Evolutionary conservation across 2,113 vertebrate genomes (phyloP), one percentile per base, ranked within the genome.

Genomic region (Bufo gargarizans): DNA sequence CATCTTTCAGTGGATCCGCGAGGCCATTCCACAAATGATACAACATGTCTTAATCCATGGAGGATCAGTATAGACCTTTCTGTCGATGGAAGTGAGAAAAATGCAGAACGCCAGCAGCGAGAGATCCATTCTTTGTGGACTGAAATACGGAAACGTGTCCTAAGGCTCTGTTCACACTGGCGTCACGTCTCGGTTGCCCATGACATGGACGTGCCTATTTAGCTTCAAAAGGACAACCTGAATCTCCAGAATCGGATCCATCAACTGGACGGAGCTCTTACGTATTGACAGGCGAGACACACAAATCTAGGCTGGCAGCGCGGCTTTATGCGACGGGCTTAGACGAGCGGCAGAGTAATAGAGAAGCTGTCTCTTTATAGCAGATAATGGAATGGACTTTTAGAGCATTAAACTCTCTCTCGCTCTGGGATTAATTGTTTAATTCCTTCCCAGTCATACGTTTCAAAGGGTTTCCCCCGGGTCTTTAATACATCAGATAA

Each of bases 311-410:
- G 11, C 11, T 33, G 33, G 14, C 2, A 67, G 58, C 61, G 19
- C 20, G 22, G 47, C 9, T 82, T 67, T 82, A 67, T 67, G 45
- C 7, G 4, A 33, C 17, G 7, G 17, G 77, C 77, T 86, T 79
- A 86, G n/a, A 56, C 63, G 65, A 55, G 13, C 77, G 22, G n/a
- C 56, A 59, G 71, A 77, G 59, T 69, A 59, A 79, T 67, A 6
- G 56, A 67, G 76, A 17, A 13, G 11, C 22, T 56, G 17, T 86
- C 71, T 87, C 19, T 59, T 61, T 81, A 82, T 61, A 82, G 49
- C 53, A 71, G 78, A 88, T 88, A 88, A 82, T 88, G 78, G 65
- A 72, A 11, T 82, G 86, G 81, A 74, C 50, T 88, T 88, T 72
- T 74, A 61, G n/a, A 88, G 86, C 78, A 88, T 82, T 88, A 74